Base-by-base conservation (phyloP, 2,888 invertebrate species). In the Melieria picta region DNA sequence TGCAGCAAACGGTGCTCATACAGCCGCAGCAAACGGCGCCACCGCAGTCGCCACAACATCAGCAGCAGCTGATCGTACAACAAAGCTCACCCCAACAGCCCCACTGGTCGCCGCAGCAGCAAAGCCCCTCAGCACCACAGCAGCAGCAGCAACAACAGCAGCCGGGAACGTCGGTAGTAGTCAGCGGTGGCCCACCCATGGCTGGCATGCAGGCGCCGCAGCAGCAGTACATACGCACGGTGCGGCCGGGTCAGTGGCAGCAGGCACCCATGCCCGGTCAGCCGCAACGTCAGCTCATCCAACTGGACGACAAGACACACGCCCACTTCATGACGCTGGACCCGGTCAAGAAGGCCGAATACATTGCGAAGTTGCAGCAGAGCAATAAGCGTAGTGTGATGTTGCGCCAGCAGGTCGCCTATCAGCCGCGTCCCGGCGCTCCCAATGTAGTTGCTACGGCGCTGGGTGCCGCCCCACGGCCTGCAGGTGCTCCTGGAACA, bases 251-350 rank as follows among this genome's bases (percentile, higher is more conserved):
- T 6, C 83, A 80, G 46, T 83, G 81, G 77, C 80, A 78, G 43
- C 84, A 80, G 69, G 88, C 89, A 66, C 80, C 82, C 9, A 76
- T 83, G 45, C 78, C 79, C 72, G 84, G 83, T 46, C 78, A 80
- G 57, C 88, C 88, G 4, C 89, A 89, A 76, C 88, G 93, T 0
- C 94, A 94, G 81, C 88, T 93, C 71, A 95, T 95, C 73, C 94
- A 94, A 77, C 85, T 95, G 77, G 94, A 95, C 79, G 93, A 93
- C 0, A 93, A 94, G 79, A 94, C 94, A 0, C 94, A 94, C 82
- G 93, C 94, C 10, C 93, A 94, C 79, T 87, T 94, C 61, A 94
- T 94, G 81, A 94, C 94, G 16, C 90, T 93, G 90, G 93, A 94
- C 80, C 93, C 94, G 0, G 91, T 93, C 75, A 94, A 94, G 80